Evolutionary conservation across 2,113 vertebrate species (phyloP).

Genomic region (Neotoma lepida): DNA sequence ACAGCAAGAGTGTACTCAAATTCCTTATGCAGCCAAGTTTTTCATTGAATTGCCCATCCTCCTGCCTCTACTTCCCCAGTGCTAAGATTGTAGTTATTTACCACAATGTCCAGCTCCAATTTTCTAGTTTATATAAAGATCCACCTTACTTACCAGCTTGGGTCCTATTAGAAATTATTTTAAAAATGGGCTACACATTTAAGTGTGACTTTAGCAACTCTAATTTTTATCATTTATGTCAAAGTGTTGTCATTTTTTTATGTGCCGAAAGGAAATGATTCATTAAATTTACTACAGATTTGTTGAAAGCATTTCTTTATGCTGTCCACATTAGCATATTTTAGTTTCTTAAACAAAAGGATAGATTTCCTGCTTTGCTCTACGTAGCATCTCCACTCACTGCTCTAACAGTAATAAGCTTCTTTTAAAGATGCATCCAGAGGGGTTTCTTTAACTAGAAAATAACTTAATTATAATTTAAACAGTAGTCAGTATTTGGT

Average conservation of each 20-base stretch:
- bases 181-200: neutral
- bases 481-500: slow-evolving; percentile 5
- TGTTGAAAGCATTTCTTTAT: neutral
- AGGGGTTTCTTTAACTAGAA: neutral
- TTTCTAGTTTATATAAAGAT: neutral
- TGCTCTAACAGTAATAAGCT: neutral
- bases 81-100: neutral
- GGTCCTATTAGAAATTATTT: neutral
- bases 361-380: neutral
- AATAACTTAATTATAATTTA: neutral
- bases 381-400: neutral
- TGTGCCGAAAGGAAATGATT: neutral
- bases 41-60: neutral
- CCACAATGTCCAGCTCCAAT: too few species aligned
- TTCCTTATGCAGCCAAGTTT: neutral
- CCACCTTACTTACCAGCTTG: neutral
- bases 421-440: neutral
- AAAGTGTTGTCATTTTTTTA: neutral
- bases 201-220: neutral
- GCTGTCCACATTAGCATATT: neutral
- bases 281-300: neutral
- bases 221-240: neutral
- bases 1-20: neutral
- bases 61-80: neutral
- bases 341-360: neutral